Evolutionary conservation across 2,797 vertebrate genomes (phyloP).

Genomic region (Phylloscopus collybita): DNA sequence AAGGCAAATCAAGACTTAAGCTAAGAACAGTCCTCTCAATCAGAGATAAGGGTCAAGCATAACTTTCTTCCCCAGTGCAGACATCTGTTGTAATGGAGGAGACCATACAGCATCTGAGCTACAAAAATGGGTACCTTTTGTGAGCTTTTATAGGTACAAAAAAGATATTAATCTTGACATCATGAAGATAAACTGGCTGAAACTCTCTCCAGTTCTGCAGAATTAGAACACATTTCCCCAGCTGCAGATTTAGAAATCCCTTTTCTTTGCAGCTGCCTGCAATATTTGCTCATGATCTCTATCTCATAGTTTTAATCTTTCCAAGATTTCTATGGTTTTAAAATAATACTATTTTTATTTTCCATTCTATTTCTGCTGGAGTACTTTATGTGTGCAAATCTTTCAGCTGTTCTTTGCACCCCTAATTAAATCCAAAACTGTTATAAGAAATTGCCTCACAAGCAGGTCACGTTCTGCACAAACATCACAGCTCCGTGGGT

Average conservation of each 20-base stretch:
- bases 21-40: neutral
- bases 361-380: neutral
- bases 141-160: neutral
- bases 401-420: neutral
- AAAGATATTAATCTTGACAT: neutral
- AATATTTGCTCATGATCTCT: conserved; percentile 9
- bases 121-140: neutral
- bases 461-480: neutral
- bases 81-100: neutral
- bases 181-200: neutral
- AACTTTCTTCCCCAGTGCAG: neutral
- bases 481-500: neutral
- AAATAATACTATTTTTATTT: neutral
- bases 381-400: neutral
- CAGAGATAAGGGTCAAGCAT: neutral
- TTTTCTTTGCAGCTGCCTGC: neutral
- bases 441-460: neutral
- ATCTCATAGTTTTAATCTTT: neutral
- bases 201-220: neutral
- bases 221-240: neutral
- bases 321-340: neutral
- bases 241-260: neutral
- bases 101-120: neutral
- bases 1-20: neutral
- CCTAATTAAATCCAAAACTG: conserved; percentile 28